Evolutionary conservation across 2,888 invertebrate genomes (phyloP), one percentile per base, ranked within the genome.

Genomic region (Oscheius sp.): DNA sequence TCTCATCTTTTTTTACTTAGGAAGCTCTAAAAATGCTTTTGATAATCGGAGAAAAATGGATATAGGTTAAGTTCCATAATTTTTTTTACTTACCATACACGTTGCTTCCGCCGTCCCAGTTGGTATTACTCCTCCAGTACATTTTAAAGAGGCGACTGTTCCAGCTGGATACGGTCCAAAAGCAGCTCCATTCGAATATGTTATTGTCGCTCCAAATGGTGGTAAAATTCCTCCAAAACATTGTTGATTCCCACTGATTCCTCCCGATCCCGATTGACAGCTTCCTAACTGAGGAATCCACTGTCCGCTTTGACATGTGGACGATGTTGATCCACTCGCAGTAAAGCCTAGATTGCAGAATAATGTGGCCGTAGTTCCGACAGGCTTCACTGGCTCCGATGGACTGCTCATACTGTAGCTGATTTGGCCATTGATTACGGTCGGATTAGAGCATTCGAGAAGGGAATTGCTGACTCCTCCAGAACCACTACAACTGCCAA

Each of bases 281-380:
- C 56, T 56, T 0, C 66, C 66, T n/a, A 74, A 61, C 0, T 65
- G 41, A 0, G 77, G 74, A 1, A 61, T 41, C 77, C 77, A 77
- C 67, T 71, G 61, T 63, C 74, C 73, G 47, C 66, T 72, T 12
- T 61, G 59, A 30, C 77, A 77, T 2, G 73, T 72, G n/a, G 74
- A 54, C 0, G 71, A 72, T 0, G 68, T 38, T 2, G 71, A 22
- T 22, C 77, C 77, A 8, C 33, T 41, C 6, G 70, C 45, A 8
- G 63, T 28, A 38, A 57, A 72, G n/a, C 78, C 79, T 36, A 67
- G 61, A 9, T 72, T 73, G 63, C 81, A 81, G 26, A 68, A 56
- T 8, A 79, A 65, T 0, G 73, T 77, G 6, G 73, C 81, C 12
- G 65, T 62, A 2, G 80, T 71, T 20, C 80, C 81, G 24, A 66